Percentiles rank a stretch among this genome's conserved stretches.
These are phyloP conservation scores for Avahi laniger DNA, from an alignment of 2,797 vertebrate species.

Conservation along the genomic window DNA sequence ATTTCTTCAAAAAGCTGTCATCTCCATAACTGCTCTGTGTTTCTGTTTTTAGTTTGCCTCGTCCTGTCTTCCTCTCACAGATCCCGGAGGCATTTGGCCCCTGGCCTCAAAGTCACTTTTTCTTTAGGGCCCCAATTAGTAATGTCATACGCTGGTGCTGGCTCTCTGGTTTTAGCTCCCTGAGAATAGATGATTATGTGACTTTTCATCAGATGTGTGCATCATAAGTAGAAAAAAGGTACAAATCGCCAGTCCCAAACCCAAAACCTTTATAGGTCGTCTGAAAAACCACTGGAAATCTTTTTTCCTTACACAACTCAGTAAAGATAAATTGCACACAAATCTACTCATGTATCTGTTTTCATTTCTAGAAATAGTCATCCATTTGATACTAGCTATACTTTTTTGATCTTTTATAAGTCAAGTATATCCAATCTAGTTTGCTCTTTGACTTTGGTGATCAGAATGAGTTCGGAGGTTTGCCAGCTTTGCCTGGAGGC, in stretches of 20 bases:
- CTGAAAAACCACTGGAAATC: background rate
- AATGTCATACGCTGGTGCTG: slow-evolving; percentile 37
- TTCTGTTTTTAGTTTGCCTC: background rate
- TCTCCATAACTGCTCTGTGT: background rate
- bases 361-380: background rate
- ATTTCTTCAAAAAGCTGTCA: background rate
- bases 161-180: slow-evolving; percentile 63
- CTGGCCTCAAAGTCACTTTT: slow-evolving; percentile 65
- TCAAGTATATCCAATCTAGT: background rate
- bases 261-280: background rate
- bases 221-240: slow-evolving; percentile 71
- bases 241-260: background rate
- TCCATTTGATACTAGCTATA: background rate
- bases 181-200: slow-evolving; percentile 50
- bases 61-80: slow-evolving; percentile 61
- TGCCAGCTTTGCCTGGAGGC: slow-evolving; percentile 98
- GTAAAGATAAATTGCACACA: background rate
- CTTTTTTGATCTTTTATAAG: background rate
- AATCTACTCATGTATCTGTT: background rate
- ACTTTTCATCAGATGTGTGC: slow-evolving; percentile 68
- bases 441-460: slow-evolving; percentile 84
- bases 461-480: slow-evolving; percentile 98
- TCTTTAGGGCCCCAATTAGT: slow-evolving; percentile 66
- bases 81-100: slow-evolving; percentile 66
- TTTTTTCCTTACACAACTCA: background rate